These are phyloP conservation scores for Bradypus variegatus DNA, from an alignment of 2,797 vertebrate species.

Conservation along the genomic window DNA sequence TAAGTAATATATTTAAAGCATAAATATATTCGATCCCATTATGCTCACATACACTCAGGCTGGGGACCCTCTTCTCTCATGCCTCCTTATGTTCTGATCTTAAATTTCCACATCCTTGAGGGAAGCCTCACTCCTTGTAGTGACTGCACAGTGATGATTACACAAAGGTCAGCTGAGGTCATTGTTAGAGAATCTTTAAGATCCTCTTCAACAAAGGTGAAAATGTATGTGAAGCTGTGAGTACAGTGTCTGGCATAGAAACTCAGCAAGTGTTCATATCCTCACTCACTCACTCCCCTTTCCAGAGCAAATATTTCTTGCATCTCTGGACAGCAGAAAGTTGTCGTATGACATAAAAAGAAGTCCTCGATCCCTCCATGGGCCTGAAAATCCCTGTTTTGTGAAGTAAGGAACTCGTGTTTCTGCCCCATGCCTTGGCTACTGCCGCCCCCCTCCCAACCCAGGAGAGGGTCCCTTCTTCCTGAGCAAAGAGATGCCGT, in stretches of 20 bases:
- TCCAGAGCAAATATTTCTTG: not conserved
- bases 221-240: not conserved
- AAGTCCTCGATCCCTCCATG: not conserved
- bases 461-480: not conserved
- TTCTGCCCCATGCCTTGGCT: not conserved
- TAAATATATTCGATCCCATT: not conserved
- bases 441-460: not conserved
- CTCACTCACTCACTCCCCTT: not conserved
- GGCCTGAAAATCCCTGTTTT: not conserved
- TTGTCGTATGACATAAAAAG: not conserved
- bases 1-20: not conserved
- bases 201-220: not conserved
- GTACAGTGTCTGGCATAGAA: not conserved
- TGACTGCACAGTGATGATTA: not conserved
- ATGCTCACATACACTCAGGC: not conserved
- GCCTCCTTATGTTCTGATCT: not conserved
- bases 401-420: not conserved
- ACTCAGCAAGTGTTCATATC: too few species aligned
- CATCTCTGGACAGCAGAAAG: not conserved
- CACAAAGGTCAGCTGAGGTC: not conserved
- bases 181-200: not conserved
- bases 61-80: not conserved
- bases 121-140: not conserved
- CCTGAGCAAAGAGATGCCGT: not conserved
- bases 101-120: not conserved